Conservation (phyloP, 1,140 invertebrate genomes). For the Drosophila pallidifrons region DNA sequence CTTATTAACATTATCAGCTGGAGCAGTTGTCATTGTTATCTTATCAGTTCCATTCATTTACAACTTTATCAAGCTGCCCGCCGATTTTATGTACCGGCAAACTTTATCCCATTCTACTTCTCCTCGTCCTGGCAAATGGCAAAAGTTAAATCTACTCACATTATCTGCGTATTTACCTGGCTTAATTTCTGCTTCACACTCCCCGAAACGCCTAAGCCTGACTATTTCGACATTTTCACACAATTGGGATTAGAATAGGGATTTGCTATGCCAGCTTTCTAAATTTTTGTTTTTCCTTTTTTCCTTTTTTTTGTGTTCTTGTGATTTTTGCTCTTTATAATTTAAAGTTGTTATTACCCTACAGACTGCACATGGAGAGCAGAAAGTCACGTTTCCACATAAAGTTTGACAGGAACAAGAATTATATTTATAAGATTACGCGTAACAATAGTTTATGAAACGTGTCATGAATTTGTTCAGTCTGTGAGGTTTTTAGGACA, state of each 20-base stretch:
- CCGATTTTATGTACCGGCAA: slow-evolving; percentile 41
- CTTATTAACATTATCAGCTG: slow-evolving; percentile 63
- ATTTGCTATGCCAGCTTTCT: slow-evolving; percentile 29
- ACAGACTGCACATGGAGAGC: slow-evolving; percentile 13
- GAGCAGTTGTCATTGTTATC: slow-evolving; percentile 48
- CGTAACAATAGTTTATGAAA: slow-evolving; percentile 15
- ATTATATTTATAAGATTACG: slow-evolving; percentile 30
- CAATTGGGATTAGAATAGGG: slow-evolving; percentile 35
- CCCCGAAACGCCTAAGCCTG: background rate
- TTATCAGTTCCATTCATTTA: slow-evolving; percentile 61
- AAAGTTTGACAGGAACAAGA: slow-evolving; percentile 53
- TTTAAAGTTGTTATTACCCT: slow-evolving; percentile 64
- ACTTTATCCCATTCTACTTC: slow-evolving; percentile 38
- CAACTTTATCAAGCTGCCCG: slow-evolving; percentile 65
- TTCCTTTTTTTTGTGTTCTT: slow-evolving; percentile 18
- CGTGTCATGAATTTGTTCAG: slow-evolving; percentile 42
- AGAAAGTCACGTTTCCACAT: slow-evolving; percentile 54
- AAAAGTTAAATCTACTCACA: slow-evolving; percentile 74
- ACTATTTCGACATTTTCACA: slow-evolving; percentile 42
- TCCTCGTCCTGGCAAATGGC: slow-evolving; percentile 41
- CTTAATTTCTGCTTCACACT: slow-evolving; percentile 41
- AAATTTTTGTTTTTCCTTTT: slow-evolving; percentile 47
- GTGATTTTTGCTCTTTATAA: slow-evolving; percentile 31
- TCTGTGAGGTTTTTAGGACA: no score
- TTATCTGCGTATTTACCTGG: slow-evolving; percentile 71